Conservation (phyloP, 2,797 vertebrate genomes). For the Arrhamphus sclerolepis region DNA sequence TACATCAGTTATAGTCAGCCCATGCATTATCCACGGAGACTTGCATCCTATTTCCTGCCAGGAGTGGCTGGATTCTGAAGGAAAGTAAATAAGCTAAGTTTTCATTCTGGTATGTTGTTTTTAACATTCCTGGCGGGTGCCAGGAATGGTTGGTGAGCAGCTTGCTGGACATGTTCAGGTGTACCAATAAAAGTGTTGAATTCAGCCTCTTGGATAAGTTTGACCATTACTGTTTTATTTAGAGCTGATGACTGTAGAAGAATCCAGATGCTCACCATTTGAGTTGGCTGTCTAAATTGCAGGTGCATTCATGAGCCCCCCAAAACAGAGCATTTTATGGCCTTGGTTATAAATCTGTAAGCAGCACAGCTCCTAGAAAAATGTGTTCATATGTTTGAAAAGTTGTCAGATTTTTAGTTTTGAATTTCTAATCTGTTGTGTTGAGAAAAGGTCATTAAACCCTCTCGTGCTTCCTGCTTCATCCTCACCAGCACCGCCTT, state of each 20-base stretch:
- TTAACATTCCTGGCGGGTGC: conserved; percentile 3
- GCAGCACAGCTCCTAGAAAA: background rate
- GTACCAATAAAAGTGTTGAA: conserved; percentile 5
- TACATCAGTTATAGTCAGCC: too few relatives aligned
- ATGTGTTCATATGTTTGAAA: too few relatives aligned
- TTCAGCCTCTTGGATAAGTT: conserved; percentile 16
- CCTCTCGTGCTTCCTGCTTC: background rate
- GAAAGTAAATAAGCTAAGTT: background rate
- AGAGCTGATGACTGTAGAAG: conserved; percentile 21
- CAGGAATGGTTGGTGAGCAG: too few relatives aligned
- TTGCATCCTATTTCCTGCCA: conserved; percentile 4
- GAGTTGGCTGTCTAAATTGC: conserved; percentile 39
- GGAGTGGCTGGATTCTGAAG: too few relatives aligned
- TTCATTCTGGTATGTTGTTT: conserved; percentile 12
- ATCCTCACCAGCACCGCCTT: conserved; percentile 85
- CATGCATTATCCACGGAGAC: background rate
- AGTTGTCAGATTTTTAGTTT: too few relatives aligned
- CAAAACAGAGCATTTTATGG: conserved; percentile 22
- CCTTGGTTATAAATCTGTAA: conserved; percentile 24
- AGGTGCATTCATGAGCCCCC: conserved; percentile 17
- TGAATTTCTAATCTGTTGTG: background rate
- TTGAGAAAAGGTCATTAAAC: background rate
- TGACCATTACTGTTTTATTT: conserved; percentile 29
- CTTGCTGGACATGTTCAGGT: conserved; percentile 11
- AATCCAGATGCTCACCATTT: conserved; percentile 38